A percentile compares a stretch with the other conserved stretches of the same genome.
Conservation (phyloP, 2,888 invertebrate genomes). For the Xanthorhoe spadicearia region DNA sequence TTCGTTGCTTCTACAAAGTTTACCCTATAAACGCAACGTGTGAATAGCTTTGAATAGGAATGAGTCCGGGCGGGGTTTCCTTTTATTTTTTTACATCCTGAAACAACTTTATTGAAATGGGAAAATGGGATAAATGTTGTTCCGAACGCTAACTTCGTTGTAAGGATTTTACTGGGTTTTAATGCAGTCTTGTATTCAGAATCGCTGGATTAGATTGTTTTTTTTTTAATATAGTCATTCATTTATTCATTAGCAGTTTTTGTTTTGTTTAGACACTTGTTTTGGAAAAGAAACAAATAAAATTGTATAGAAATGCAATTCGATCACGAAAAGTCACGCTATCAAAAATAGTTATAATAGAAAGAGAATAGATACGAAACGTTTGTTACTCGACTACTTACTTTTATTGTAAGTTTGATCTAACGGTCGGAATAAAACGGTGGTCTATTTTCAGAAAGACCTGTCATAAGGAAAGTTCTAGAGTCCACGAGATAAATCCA, state of each 20-base stretch:
- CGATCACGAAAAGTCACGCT: too few relatives aligned
- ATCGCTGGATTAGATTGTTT: neutral
- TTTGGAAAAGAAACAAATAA: too few relatives aligned
- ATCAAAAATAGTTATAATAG: too few relatives aligned
- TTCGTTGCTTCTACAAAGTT: conserved; percentile 51
- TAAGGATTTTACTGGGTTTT: conserved; percentile 6
- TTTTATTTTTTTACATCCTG: conserved; percentile 41
- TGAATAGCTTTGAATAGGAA: conserved; percentile 61
- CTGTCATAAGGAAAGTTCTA: conserved; percentile 38
- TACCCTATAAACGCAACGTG: conserved; percentile 57
- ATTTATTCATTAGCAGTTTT: too few relatives aligned
- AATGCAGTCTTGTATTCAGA: neutral
- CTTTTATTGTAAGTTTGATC: too few relatives aligned
- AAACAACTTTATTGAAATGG: conserved; percentile 47
- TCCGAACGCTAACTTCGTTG: conserved; percentile 21
- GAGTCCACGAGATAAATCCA: conserved; percentile 57
- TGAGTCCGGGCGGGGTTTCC: conserved; percentile 43
- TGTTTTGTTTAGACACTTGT: too few relatives aligned
- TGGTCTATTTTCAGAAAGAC: neutral
- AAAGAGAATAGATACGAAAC: too few relatives aligned
- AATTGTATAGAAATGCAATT: too few relatives aligned
- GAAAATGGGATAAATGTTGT: conserved; percentile 23
- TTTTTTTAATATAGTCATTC: neutral
- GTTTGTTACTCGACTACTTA: too few relatives aligned
- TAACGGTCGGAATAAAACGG: neutral